Conservation (phyloP, 2,888 invertebrate genomes). For the Zaprionus bogoriensis region DNA sequence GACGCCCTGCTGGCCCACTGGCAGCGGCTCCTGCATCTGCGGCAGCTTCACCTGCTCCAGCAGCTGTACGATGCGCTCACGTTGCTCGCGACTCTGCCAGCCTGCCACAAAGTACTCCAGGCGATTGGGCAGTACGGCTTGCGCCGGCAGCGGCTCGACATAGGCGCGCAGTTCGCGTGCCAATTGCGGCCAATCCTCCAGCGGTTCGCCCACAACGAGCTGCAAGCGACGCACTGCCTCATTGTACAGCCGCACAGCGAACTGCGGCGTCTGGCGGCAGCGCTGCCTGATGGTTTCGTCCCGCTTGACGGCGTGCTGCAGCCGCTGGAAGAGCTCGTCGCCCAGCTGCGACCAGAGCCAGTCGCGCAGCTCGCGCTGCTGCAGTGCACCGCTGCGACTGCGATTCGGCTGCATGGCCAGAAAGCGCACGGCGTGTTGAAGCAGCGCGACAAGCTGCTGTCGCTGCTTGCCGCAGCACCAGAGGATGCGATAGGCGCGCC, state of each 20-base stretch:
- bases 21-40: constrained; percentile 41
- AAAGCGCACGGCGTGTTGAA: constrained; percentile 80
- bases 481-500: constrained; percentile 74
- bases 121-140: constrained; percentile 85
- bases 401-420: constrained; percentile 45
- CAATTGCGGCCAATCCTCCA: constrained; percentile 86
- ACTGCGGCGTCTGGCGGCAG: constrained; percentile 83
- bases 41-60: constrained; percentile 85
- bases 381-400: constrained; percentile 84
- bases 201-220: constrained; percentile 85
- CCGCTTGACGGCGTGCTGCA: constrained; percentile 76
- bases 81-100: constrained; percentile 84
- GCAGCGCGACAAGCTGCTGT: constrained; percentile 50
- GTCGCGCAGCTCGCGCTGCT: constrained; percentile 85
- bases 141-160: constrained; percentile 81
- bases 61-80: constrained; percentile 84
- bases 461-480: constrained; percentile 23
- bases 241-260: constrained; percentile 87
- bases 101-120: constrained; percentile 87
- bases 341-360: constrained; percentile 85
- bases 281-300: constrained; percentile 79
- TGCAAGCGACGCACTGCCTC: constrained; percentile 86
- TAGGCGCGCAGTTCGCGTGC: constrained; percentile 86
- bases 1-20: constrained; percentile 9
- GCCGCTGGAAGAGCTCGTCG: constrained; percentile 86